A percentile compares a stretch with the other conserved stretches of the same genome.
These are phyloP conservation scores for Dinomys branickii DNA, from an alignment of 2,113 vertebrate species.

Conservation along the genomic window DNA sequence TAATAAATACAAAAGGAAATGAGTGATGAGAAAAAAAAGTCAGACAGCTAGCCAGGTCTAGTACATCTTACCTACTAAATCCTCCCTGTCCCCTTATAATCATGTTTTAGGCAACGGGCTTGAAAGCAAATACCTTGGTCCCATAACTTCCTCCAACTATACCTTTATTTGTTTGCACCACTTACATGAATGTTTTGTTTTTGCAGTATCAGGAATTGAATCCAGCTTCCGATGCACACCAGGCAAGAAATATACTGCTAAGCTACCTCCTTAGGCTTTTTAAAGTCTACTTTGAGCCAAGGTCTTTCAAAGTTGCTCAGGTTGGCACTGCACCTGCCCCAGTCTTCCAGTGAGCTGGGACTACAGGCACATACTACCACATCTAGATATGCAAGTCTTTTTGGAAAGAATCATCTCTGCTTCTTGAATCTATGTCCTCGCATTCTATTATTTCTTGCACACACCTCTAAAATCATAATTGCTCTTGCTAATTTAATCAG, in stretches of 20 bases:
- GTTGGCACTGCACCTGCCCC: too few species aligned
- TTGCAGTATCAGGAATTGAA: background rate
- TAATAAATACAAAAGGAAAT: background rate
- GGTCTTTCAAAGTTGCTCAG: background rate
- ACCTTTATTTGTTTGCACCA: background rate
- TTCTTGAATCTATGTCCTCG: background rate
- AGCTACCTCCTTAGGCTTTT: background rate
- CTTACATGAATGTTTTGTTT: background rate
- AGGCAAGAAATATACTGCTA: background rate
- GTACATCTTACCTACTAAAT: background rate
- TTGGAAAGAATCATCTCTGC: background rate
- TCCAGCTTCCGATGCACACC: too few species aligned
- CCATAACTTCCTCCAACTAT: background rate
- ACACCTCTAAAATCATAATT: background rate
- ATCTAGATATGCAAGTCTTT: background rate
- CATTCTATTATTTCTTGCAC: background rate
- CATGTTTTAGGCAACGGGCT: background rate
- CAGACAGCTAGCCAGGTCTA: background rate
- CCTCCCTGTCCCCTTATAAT: background rate
- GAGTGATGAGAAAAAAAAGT: background rate
- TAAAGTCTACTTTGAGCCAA: background rate
- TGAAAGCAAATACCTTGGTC: background rate
- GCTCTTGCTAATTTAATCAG: background rate
- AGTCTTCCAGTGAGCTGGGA: background rate
- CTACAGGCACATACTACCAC: background rate